phyloP scores from a whole-genome alignment of 2,888 invertebrate species.

The Eupithecia subfuscata region DNA sequence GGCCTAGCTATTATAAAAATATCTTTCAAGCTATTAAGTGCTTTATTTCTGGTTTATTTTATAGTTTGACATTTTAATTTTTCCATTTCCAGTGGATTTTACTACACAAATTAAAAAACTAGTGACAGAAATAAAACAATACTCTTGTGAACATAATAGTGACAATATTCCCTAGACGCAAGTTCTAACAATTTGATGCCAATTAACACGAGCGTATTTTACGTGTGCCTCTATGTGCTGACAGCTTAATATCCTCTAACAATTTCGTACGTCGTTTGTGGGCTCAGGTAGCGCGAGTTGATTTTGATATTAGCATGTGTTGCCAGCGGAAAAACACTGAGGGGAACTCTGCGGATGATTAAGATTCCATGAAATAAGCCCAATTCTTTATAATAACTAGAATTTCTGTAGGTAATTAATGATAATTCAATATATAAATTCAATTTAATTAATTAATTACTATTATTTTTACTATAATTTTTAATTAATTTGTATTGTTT shows the following conservation, averaged over 20 bases:
- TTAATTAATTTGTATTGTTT: too few relatives aligned
- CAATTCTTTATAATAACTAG: not conserved
- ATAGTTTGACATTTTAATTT: too few relatives aligned
- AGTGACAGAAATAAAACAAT: not conserved
- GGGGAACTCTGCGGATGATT: not conserved
- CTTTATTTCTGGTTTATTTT: too few relatives aligned
- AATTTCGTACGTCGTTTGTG: constrained; percentile 40
- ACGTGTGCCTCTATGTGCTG: not conserved
- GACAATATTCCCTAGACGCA: not conserved
- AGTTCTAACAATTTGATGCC: not conserved
- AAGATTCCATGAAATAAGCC: not conserved
- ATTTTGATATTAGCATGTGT: constrained; percentile 8
- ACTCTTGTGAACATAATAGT: not conserved
- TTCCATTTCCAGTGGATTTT: too few relatives aligned
- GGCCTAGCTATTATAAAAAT: too few relatives aligned
- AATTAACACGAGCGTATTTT: not conserved
- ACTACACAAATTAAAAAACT: too few relatives aligned
- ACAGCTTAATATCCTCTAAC: constrained; percentile 25
- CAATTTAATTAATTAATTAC: too few relatives aligned
- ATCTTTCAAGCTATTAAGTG: too few relatives aligned
- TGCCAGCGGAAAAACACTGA: not conserved
- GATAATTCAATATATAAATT: too few relatives aligned
- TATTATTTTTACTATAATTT: too few relatives aligned
- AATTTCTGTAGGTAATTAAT: too few relatives aligned
- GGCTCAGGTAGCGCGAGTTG: constrained; percentile 10